A percentile compares a stretch with the other conserved stretches of the same genome.
Evolutionary conservation across 2,113 vertebrate genomes (phyloP).

Genomic region (Malurus elegans): DNA sequence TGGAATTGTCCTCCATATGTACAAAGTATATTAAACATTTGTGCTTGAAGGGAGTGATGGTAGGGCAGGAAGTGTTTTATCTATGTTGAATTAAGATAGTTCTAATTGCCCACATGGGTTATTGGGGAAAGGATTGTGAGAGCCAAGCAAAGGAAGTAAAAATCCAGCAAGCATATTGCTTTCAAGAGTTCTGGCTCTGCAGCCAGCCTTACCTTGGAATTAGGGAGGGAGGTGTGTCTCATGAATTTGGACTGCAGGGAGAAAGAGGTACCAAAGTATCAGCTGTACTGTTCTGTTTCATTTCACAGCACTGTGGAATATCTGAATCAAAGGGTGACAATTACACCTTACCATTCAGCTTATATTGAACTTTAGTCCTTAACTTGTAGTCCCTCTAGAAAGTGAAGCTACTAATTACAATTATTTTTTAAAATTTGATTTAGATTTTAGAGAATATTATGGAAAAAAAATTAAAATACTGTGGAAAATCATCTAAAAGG

Average conservation of each 20-base stretch:
- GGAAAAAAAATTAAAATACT: neutral
- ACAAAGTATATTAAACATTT: neutral
- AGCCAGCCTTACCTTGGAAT: neutral
- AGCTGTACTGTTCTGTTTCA: neutral
- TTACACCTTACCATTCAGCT: neutral
- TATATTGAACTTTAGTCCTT: neutral
- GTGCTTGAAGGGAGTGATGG: neutral
- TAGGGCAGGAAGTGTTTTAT: neutral
- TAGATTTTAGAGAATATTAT: neutral
- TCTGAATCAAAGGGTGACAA: neutral
- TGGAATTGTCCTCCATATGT: neutral
- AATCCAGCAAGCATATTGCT: neutral
- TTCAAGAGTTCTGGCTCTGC: neutral
- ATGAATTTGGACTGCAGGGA: neutral
- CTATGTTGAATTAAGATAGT: neutral
- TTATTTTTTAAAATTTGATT: neutral
- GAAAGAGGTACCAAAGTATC: neutral
- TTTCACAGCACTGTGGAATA: neutral
- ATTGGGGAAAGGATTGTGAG: fast-evolving
- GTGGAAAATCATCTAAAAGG: neutral
- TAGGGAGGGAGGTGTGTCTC: neutral
- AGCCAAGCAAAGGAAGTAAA: neutral
- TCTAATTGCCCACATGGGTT: neutral
- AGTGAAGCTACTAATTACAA: neutral
- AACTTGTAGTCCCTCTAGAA: neutral